Percentiles rank a stretch among this genome's conserved stretches.
Evolutionary conservation across 2,113 vertebrate genomes (phyloP).

Genomic region (Zeus faber): DNA sequence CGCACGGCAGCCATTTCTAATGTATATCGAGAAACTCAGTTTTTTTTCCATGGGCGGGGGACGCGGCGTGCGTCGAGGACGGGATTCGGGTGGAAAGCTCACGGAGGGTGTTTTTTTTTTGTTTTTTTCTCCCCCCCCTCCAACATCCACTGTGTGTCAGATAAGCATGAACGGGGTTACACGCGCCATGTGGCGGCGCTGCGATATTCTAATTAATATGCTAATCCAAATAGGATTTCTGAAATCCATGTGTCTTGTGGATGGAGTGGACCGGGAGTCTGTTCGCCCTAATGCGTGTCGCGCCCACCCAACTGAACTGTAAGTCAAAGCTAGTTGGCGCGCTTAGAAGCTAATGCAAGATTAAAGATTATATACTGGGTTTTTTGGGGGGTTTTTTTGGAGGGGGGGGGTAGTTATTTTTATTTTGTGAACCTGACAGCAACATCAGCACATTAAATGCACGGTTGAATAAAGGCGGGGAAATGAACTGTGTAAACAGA

Average conservation of each 20-base stretch:
- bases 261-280: slow-evolving; percentile 18
- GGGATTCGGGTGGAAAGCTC: slow-evolving; percentile 30
- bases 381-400: too few species aligned
- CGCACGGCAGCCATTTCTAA: slow-evolving; percentile 67
- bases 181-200: slow-evolving; percentile 37
- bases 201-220: slow-evolving; percentile 51
- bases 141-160: slow-evolving; percentile 53
- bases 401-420: too few species aligned
- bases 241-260: slow-evolving; percentile 47
- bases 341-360: not conserved
- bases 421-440: too few species aligned
- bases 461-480: too few species aligned
- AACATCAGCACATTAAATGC: too few species aligned
- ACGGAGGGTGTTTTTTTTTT: too few species aligned
- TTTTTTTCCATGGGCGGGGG: too few species aligned
- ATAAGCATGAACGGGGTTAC: slow-evolving; percentile 50
- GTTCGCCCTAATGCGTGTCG: too few species aligned
- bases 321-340: slow-evolving; percentile 8
- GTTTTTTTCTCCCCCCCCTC: too few species aligned
- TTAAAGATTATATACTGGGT: slow-evolving; percentile 12
- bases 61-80: slow-evolving; percentile 41
- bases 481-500: too few species aligned
- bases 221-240: slow-evolving; percentile 52
- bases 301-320: too few species aligned
- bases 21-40: slow-evolving; percentile 70